Base-by-base conservation (phyloP, 2,888 invertebrate species). In the Cataglyphis cursor region DNA sequence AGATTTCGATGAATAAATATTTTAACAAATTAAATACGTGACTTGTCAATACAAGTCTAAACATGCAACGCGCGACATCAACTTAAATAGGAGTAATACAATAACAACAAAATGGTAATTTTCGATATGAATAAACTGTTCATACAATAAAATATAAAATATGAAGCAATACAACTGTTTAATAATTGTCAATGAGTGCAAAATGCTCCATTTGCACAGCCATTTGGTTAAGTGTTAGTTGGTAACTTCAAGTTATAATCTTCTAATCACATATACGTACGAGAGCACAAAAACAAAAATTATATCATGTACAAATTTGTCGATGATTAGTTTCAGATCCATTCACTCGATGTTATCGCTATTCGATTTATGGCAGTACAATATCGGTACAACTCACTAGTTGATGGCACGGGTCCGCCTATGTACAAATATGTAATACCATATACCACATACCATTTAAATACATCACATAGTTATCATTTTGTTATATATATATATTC, bases 361-460 rank as follows among this genome's bases (percentile, higher is more conserved):
- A 83, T 51, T 85, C 84, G 82, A 81, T 82, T 83, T 83, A 89
- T 89, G 92, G 89, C 91, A 92, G 91, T 91, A 91, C 88, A 91
- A 94, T 94, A 94, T 94, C 92, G 94, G 94, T 94, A 94, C 94
- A 94, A 94, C 94, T 94, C 94, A 93, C 93, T 94, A 93, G 93
- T 94, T 94, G 92, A 94, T 94, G 94, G 94, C 94, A 94, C 94
- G 94, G 94, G 93, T 94, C 94, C 93, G 93, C 93, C 93, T 94
- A 94, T 94, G 92, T 94, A 94, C 94, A 94, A 93, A 93, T 94
- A 94, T 92, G 91, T 92, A 93, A 94, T 94, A 94, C 93, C 94
- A 94, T 94, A 93, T 93, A 94, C 93, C 94, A 94, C 94, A 94
- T 94, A 94, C 93, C 93, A 94, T 94, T 94, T 94, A 94, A 94